Conservation (phyloP, 2,888 invertebrate genomes). For the Agonopterix alstromeriana region DNA sequence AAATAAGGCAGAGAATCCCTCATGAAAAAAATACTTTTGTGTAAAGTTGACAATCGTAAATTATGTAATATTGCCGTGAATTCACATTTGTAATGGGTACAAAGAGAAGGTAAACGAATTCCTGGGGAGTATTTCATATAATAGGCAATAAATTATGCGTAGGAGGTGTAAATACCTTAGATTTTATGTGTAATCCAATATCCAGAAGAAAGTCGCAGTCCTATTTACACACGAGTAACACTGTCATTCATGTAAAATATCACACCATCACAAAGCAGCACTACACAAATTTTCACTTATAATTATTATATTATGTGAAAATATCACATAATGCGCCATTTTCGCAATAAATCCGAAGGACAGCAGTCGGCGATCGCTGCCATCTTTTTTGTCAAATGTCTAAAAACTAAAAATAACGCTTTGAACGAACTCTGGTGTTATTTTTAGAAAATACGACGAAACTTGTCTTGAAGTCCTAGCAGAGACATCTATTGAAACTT, state of each 20-base stretch:
- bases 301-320: conserved; percentile 66
- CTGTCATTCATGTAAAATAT: conserved; percentile 65
- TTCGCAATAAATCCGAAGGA: conserved; percentile 69
- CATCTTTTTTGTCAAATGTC: conserved; percentile 77
- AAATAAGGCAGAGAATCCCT: conserved; percentile 13
- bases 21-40: conserved; percentile 12
- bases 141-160: conserved; percentile 37
- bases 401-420: conserved; percentile 75
- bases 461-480: conserved; percentile 23
- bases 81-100: conserved; percentile 8
- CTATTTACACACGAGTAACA: conserved; percentile 66
- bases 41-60: conserved; percentile 30
- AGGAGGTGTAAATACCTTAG: conserved; percentile 71
- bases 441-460: conserved; percentile 67
- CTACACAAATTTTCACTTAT: conserved; percentile 71
- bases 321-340: conserved; percentile 75
- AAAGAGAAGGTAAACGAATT: conserved; percentile 3
- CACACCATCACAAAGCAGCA: conserved; percentile 70
- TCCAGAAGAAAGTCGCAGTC: conserved; percentile 68
- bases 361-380: conserved; percentile 73
- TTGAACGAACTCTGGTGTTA: conserved; percentile 75
- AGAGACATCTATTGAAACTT: conserved; percentile 44
- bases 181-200: conserved; percentile 74
- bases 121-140: conserved; percentile 12
- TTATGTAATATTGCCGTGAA: conserved; percentile 56